Evolutionary conservation across 2,113 vertebrate species (phyloP).

Genomic region (Cavia porcellus): DNA sequence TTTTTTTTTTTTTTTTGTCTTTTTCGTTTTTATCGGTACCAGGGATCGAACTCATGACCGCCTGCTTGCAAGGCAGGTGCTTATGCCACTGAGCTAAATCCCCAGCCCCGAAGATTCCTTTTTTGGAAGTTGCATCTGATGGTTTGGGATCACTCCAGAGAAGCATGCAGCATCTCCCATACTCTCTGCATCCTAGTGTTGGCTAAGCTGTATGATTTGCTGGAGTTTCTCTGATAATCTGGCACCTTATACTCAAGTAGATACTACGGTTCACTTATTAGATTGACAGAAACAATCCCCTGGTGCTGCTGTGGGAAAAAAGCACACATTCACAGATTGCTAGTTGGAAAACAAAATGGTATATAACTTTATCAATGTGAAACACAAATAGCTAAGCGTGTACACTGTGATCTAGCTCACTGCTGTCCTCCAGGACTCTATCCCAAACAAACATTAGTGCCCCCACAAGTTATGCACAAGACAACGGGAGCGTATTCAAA

Average conservation of each 20-base stretch:
- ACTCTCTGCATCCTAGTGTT: no score
- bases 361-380: no score
- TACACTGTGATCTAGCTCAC: background rate
- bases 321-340: background rate
- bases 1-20: no score
- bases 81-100: no score
- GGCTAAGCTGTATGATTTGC: background rate
- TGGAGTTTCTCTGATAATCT: background rate
- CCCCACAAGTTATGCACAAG: background rate
- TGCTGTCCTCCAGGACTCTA: background rate
- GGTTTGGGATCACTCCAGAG: background rate
- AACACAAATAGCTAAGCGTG: accelerated
- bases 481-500: background rate
- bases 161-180: background rate
- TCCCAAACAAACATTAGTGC: background rate
- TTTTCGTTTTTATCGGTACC: no score
- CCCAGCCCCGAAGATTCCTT: background rate
- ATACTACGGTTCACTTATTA: background rate
- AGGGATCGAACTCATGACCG: no score
- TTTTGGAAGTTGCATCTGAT: background rate
- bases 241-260: background rate
- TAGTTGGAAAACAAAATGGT: background rate
- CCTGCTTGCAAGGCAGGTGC: no score
- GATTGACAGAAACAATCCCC: background rate
- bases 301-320: background rate